phyloP scores from a whole-genome alignment of 2,797 vertebrate genomes.

The Coracias cyanogaster region DNA sequence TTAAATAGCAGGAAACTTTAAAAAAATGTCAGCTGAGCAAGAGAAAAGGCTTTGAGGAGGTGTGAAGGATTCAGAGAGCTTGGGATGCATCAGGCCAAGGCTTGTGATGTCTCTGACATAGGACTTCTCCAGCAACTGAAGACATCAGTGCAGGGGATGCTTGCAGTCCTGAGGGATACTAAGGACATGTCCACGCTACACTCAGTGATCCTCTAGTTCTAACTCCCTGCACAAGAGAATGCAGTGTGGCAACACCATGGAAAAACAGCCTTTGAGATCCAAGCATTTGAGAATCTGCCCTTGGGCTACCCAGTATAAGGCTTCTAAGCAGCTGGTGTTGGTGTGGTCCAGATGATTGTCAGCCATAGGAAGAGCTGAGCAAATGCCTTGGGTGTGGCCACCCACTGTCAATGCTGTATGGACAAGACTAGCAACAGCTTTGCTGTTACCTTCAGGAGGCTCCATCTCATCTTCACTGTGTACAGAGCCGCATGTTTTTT shows the following conservation, averaged over 20 bases:
- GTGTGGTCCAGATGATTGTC: not conserved
- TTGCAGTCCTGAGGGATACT: not conserved
- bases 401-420: not conserved
- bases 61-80: slow-evolving; percentile 39
- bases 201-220: not conserved
- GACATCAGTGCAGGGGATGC: not conserved
- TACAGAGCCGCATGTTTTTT: not conserved
- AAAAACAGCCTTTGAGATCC: not conserved
- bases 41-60: slow-evolving; percentile 37
- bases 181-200: not conserved
- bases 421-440: not conserved
- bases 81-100: not conserved
- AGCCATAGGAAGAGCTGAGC: not conserved
- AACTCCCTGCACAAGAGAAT: not conserved
- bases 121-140: not conserved
- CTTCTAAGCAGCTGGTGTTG: accelerated
- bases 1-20: slow-evolving; percentile 25
- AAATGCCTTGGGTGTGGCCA: not conserved
- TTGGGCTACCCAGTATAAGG: not conserved
- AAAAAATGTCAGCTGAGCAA: slow-evolving; percentile 51
- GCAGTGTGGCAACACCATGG: not conserved
- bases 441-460: not conserved
- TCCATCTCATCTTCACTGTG: not conserved
- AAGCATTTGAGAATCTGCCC: not conserved
- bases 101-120: not conserved